These are phyloP conservation scores for Nematopogon swammerdamellus DNA, from an alignment of 2,888 invertebrate species.

Conservation along the genomic window DNA sequence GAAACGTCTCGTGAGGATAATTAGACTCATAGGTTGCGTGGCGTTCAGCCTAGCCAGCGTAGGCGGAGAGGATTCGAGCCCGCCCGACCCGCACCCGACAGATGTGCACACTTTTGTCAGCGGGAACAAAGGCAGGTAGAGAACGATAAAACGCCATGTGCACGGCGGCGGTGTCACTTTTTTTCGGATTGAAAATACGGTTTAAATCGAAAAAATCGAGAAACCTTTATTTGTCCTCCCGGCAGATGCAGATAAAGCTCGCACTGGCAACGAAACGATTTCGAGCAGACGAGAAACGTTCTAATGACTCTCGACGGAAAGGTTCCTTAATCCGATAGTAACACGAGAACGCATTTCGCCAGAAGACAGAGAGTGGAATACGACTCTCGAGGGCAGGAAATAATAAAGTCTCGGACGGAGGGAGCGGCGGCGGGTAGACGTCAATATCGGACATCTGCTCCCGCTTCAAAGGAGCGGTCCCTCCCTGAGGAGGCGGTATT, in stretches of 20 bases:
- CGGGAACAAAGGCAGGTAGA: slow-evolving; percentile 50
- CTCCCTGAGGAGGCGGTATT: not conserved
- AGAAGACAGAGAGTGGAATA: too few species aligned
- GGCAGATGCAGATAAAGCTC: not conserved
- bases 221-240: not conserved
- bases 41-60: slow-evolving; percentile 27
- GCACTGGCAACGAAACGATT: too few species aligned
- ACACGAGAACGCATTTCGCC: too few species aligned
- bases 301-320: too few species aligned
- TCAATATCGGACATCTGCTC: not conserved
- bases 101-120: slow-evolving; percentile 44
- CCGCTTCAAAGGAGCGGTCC: not conserved
- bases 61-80: slow-evolving; percentile 15
- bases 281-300: too few species aligned
- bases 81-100: slow-evolving; percentile 18
- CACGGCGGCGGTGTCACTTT: slow-evolving; percentile 49
- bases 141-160: slow-evolving; percentile 44
- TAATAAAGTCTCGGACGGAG: too few species aligned
- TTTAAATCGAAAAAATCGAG: not conserved
- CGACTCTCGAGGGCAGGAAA: too few species aligned
- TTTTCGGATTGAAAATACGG: slow-evolving; percentile 14
- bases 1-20: too few species aligned
- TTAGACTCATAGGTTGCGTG: too few species aligned
- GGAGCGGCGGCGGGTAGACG: too few species aligned
- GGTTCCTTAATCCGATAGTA: too few species aligned